Evolutionary conservation across 1,140 invertebrate species (phyloP).

Genomic region (Neodiprion pinetum): DNA sequence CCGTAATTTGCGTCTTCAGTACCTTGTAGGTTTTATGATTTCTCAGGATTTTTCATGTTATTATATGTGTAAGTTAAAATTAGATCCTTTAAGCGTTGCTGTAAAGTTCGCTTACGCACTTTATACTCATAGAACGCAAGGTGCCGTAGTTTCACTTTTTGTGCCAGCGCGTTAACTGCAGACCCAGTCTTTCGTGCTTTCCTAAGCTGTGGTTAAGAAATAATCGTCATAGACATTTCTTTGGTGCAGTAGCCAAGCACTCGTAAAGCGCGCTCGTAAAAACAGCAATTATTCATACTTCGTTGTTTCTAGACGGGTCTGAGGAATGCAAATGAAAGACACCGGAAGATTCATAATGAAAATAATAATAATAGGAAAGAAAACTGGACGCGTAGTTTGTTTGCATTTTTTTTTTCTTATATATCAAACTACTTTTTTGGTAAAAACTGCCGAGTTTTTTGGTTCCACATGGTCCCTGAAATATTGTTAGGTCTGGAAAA

Average conservation of each 20-base stretch:
- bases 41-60: too few relatives aligned
- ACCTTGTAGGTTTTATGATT: too few relatives aligned
- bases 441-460: too few relatives aligned
- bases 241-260: slow-evolving; percentile 17
- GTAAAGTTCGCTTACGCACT: neutral
- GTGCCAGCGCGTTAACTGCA: slow-evolving; percentile 37
- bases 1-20: too few relatives aligned
- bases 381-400: too few relatives aligned
- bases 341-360: neutral
- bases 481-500: too few relatives aligned
- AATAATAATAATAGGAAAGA: neutral
- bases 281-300: slow-evolving; percentile 1
- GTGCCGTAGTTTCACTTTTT: slow-evolving; percentile 43
- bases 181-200: slow-evolving; percentile 33
- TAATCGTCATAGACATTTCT: slow-evolving; percentile 18
- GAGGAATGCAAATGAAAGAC: neutral
- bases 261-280: slow-evolving; percentile 12
- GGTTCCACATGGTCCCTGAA: too few relatives aligned
- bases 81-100: neutral
- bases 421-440: too few relatives aligned
- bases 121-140: neutral
- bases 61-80: neutral
- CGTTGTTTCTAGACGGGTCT: neutral
- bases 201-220: slow-evolving; percentile 15
- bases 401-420: too few relatives aligned